Evolutionary conservation across 1,140 invertebrate species (phyloP), one percentile per base, ranked within the genome.

Genomic region (Varroa destructor): DNA sequence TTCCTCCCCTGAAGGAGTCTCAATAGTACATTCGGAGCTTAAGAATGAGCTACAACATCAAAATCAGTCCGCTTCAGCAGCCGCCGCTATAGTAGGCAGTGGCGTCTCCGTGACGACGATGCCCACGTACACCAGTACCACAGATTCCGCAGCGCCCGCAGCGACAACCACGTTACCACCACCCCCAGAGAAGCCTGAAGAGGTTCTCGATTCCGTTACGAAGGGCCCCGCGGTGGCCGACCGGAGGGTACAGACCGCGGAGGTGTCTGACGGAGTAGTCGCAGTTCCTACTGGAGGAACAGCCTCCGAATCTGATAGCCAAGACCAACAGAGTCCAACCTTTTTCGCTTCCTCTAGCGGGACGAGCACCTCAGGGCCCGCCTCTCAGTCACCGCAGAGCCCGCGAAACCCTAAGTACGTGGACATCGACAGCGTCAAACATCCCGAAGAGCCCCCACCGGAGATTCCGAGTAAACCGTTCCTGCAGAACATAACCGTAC

Each of bases 401-500:
- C 61, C 61, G 10, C 61, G 61, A 40, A 67, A 67, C 8, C 61
- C 61, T 12, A 67, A 67, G 46, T 67, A 67, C 61, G 61, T 67
- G 12, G 61, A 67, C 61, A 67, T 67, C 61, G 61, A 67, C 61
- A 67, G 61, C 61, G 46, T 67, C 61, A 67, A 67, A 40, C 61
- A 67, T 67, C 61, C 61, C 1, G 61, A 67, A 67, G 61, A 67
- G 61, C 61, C 10, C 40, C 61, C 61, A 46, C 61, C 61, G 37
- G 61, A 67, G 46, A 67, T 67, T 36, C 61, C 61, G 12, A 67
- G 61, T 37, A 67, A 40, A 67, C 61, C 61, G 5, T 67, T 67
- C 61, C 61, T 37, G 61, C 61, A 67, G 61, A 67, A 67, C 37
- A 67, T 67, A 12, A 67, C 61, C 12, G 61, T 67, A 40, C 40